A percentile compares a stretch with the other conserved stretches of the same genome.
These are phyloP conservation scores for Allygus modestus DNA, from an alignment of 2,888 invertebrate genomes.

Conservation along the genomic window DNA sequence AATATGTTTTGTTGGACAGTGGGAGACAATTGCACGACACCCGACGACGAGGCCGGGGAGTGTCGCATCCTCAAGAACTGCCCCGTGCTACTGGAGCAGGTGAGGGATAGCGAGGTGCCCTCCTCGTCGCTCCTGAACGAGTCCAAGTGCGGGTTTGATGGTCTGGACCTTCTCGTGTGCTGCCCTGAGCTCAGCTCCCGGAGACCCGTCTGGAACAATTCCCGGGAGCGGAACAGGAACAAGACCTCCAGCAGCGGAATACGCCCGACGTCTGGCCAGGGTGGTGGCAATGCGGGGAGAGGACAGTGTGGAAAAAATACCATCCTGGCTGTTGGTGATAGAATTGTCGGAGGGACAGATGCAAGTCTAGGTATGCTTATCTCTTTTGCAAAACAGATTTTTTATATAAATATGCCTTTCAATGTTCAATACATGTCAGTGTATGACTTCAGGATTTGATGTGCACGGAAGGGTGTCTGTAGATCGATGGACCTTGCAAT, in stretches of 20 bases:
- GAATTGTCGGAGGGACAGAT: conserved; percentile 25
- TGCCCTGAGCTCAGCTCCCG: conserved; percentile 74
- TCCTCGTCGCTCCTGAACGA: conserved; percentile 79
- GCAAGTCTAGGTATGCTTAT: conserved; percentile 48
- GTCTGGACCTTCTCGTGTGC: conserved; percentile 77
- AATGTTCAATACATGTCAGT: too few relatives aligned
- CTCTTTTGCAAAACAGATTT: background rate
- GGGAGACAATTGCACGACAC: conserved; percentile 75
- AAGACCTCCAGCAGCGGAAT: background rate
- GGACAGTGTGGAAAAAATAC: conserved; percentile 59
- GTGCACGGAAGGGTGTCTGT: too few relatives aligned
- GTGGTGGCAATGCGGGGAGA: conserved; percentile 51
- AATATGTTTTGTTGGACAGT: too few relatives aligned
- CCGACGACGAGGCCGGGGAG: conserved; percentile 75
- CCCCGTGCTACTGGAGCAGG: conserved; percentile 75
- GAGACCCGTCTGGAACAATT: background rate
- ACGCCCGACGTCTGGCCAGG: background rate
- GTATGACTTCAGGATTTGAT: too few relatives aligned
- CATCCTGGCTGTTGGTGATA: background rate
- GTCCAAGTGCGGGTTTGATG: conserved; percentile 84
- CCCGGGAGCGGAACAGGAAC: background rate
- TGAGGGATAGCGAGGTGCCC: conserved; percentile 74
- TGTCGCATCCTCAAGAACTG: conserved; percentile 79
- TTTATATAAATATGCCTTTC: too few relatives aligned
- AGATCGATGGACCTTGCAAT: too few relatives aligned